A percentile compares a stretch with the other conserved stretches of the same genome.
phyloP scores from a whole-genome alignment of 2,113 vertebrate species.

The Sapajus apella region DNA sequence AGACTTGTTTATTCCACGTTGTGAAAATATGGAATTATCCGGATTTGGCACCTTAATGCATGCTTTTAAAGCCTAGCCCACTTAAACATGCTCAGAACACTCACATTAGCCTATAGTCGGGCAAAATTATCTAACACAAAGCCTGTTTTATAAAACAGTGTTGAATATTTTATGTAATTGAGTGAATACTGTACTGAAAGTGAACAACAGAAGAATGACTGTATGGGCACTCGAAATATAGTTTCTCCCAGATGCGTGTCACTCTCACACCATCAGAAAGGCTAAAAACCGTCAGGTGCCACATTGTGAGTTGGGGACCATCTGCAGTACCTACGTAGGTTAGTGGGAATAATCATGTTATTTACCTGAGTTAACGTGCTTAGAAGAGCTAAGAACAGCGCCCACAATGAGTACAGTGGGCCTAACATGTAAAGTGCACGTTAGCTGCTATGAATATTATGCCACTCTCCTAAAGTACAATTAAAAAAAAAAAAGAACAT shows the following conservation, averaged over 20 bases:
- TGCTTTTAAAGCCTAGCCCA: not conserved
- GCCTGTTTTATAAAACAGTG: not conserved
- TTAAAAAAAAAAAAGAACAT: not conserved
- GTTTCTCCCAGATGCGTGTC: not conserved
- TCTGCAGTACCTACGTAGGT: not conserved
- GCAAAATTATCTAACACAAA: not conserved
- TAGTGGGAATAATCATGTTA: not conserved
- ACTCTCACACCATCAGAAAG: not conserved
- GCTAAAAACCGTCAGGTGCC: not conserved
- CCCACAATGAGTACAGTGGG: rapidly evolving
- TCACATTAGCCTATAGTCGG: not conserved
- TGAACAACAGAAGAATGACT: not conserved
- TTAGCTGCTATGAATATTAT: too few species aligned
- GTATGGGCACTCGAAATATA: not conserved
- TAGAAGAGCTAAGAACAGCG: not conserved
- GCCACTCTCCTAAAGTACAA: not conserved
- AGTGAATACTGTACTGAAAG: not conserved
- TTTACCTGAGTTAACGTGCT: not conserved
- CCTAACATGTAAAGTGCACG: rapidly evolving
- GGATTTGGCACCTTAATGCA: not conserved
- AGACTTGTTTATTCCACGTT: not conserved
- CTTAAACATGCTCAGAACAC: not conserved
- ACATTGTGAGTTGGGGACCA: not conserved
- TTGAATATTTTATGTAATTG: not conserved
- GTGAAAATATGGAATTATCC: not conserved